A percentile compares a stretch with the other conserved stretches of the same genome.
Evolutionary conservation across 2,797 vertebrate genomes (phyloP).

Genomic region (Prionace glauca): DNA sequence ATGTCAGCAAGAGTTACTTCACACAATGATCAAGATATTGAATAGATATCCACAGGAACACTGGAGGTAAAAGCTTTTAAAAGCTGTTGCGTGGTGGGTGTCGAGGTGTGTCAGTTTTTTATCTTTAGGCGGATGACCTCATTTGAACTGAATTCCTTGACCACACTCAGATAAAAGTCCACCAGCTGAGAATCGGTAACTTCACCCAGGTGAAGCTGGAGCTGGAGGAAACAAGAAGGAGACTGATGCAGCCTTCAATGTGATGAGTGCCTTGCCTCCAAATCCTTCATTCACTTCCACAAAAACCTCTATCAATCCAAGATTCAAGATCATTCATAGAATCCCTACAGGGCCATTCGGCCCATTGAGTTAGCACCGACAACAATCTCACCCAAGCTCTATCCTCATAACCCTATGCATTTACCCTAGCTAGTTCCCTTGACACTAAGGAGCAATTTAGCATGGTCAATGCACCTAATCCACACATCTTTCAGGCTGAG

Average conservation of each 20-base stretch:
- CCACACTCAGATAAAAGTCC: background rate
- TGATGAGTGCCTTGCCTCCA: background rate
- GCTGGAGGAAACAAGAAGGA: background rate
- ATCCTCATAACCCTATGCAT: too few relatives aligned
- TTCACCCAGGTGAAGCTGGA: background rate
- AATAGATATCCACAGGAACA: background rate
- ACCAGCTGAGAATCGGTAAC: background rate
- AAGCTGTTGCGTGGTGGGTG: background rate
- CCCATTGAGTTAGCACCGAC: too few relatives aligned
- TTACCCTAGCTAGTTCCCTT: too few relatives aligned
- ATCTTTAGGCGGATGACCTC: background rate
- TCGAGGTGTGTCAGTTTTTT: background rate
- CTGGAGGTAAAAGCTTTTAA: background rate
- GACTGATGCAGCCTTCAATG: background rate
- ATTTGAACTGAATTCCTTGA: background rate
- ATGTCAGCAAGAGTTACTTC: background rate
- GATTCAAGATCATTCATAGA: background rate
- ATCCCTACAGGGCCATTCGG: too few relatives aligned
- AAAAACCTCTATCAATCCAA: background rate
- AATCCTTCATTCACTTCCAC: background rate
- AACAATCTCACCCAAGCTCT: too few relatives aligned
- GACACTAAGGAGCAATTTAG: too few relatives aligned
- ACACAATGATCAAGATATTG: background rate
- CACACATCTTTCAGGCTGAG: too few relatives aligned
- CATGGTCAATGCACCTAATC: too few relatives aligned